Conservation (phyloP, 2,797 vertebrate species). For the Loris lydekkerianus region DNA sequence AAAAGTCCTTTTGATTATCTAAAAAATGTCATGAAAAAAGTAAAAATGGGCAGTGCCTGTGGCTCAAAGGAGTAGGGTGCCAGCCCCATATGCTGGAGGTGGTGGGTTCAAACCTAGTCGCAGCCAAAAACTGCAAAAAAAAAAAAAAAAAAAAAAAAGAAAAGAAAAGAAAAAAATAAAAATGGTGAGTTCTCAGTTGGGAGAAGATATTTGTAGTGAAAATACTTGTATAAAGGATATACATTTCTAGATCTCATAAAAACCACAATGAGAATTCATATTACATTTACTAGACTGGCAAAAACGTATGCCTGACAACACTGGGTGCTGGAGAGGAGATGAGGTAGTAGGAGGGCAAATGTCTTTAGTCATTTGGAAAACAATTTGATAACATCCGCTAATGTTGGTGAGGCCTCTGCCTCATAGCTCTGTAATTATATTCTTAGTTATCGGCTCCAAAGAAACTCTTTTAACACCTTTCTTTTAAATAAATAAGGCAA, state of each 20-base stretch:
- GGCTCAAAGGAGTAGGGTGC: too few species aligned
- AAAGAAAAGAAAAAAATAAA: not conserved
- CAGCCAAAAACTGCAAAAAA: too few species aligned
- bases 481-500: conserved; percentile 12
- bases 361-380: not conserved
- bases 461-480: not conserved
- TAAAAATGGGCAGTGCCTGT: not conserved
- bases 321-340: not conserved
- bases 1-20: not conserved
- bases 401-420: not conserved
- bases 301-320: not conserved
- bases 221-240: not conserved
- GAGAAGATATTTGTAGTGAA: not conserved
- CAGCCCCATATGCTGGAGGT: too few species aligned
- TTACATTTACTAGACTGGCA: not conserved
- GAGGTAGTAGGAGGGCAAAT: not conserved
- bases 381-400: not conserved
- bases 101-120: too few species aligned
- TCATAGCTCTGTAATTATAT: not conserved
- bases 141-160: too few species aligned
- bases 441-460: not conserved
- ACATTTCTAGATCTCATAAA: not conserved
- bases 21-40: not conserved
- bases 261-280: not conserved
- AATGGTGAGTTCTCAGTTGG: not conserved